phyloP scores from a whole-genome alignment of 1,140 invertebrate species.

The Atta cephalotes region DNA sequence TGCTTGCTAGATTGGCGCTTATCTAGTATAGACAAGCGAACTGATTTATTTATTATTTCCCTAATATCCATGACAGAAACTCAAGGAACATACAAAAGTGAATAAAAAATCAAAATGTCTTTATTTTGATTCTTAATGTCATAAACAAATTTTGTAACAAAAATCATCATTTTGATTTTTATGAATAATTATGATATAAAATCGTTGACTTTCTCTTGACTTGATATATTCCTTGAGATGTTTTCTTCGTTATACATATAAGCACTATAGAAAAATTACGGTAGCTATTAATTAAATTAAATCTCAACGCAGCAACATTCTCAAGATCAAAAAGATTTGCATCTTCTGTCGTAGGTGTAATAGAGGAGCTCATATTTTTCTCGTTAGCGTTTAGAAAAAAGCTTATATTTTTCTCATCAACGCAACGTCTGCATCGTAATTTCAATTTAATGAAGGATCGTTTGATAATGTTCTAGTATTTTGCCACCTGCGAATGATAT shows the following conservation, averaged over 20 bases:
- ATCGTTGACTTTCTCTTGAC: too few relatives aligned
- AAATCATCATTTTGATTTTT: too few relatives aligned
- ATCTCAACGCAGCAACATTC: neutral
- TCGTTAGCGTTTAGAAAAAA: neutral
- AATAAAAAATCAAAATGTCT: too few relatives aligned
- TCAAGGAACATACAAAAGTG: too few relatives aligned
- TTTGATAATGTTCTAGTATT: conserved; percentile 55
- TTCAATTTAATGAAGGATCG: conserved; percentile 58
- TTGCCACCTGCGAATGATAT: conserved; percentile 47
- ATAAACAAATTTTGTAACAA: too few relatives aligned
- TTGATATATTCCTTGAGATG: too few relatives aligned
- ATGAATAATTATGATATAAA: too few relatives aligned
- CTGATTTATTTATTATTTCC: conserved; percentile 23
- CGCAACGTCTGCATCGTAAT: neutral
- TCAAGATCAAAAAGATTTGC: neutral
- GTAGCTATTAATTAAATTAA: neutral
- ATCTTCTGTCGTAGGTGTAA: neutral
- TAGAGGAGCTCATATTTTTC: neutral
- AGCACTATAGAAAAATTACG: neutral
- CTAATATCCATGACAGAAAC: neutral
- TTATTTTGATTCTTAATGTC: too few relatives aligned
- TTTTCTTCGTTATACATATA: neutral
- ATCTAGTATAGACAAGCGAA: neutral
- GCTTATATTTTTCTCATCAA: neutral
- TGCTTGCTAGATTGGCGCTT: neutral